Base-by-base conservation (phyloP, 92 coral and sea anemone genomes). In the Nematostella vectensis region DNA sequence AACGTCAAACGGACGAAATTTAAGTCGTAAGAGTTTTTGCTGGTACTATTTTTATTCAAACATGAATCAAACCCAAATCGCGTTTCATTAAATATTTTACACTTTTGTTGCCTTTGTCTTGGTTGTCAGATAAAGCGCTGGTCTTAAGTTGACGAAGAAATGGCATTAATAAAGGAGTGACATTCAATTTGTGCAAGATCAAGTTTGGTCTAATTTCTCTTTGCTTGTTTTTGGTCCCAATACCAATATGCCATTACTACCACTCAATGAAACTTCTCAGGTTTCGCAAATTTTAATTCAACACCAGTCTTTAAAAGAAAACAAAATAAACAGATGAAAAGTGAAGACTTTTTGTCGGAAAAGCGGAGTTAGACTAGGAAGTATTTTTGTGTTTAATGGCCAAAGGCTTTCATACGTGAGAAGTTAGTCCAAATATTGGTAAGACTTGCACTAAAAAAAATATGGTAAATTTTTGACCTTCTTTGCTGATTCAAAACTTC, bases 131-230 rank as follows among this genome's bases (percentile, higher is more conserved):
- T 33, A 15, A 33, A 33, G 15, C 15, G 15, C 15, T 33, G n/a
- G 40, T 15, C 40, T 33, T 33, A 15, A 33, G 40, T 15, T 15
- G 40, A 33, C 6, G 40, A 33, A 33, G 15, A 33, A 33, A 33
- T 6, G 8, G 40, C 40, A 33, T 33, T 33, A 33, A 33, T 33
- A 15, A 33, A 33, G 15, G 21, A 22, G 51, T 45, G 51, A 45
- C 23, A 19, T 45, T 11, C 51, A 45, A 53, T 65, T 65, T 51
- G 31, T 25, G 61, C 42, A 54, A 54, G 71, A 65, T 65, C 62
- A 37, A 52, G 27, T 65, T 65, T 54, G 8, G 24, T 27, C 18
- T 50, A 65, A 17, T 20, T 52, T 48, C 40, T 48, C 30, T 27
- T 63, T 51, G n/a, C n/a, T n/a, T n/a, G n/a, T n/a, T n/a, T n/a